Evolutionary conservation across 1,140 invertebrate genomes (phyloP).

Genomic region (Apis florea): DNA sequence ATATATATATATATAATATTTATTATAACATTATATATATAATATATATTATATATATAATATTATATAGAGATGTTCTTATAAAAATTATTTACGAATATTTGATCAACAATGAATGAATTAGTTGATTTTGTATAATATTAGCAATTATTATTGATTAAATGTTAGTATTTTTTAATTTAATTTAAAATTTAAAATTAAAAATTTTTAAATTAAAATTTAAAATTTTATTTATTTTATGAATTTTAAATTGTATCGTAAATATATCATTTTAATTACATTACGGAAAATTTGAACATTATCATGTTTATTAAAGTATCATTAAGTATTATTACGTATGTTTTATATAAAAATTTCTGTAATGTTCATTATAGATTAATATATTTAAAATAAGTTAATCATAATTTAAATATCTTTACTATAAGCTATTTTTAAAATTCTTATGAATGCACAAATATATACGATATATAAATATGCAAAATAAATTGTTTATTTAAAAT

Average conservation of each 20-base stretch:
- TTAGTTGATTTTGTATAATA: not conserved
- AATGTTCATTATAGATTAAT: not conserved
- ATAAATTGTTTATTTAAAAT: not conserved
- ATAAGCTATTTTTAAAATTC: not conserved
- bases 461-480: not conserved
- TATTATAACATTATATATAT: no score
- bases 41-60: no score
- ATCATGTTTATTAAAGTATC: not conserved
- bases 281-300: no score
- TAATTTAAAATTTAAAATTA: no score
- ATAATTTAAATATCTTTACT: not conserved
- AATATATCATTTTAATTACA: not conserved
- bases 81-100: no score
- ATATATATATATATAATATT: no score
- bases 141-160: not conserved
- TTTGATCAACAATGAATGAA: not conserved
- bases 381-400: not conserved
- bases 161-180: not conserved
- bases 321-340: not conserved
- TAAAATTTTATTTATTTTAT: no score
- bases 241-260: no score
- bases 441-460: no score
- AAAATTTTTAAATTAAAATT: no score
- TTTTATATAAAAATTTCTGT: not conserved
- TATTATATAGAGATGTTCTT: no score